These are phyloP conservation scores for Chrosomus eos DNA, from an alignment of 2,797 vertebrate species.

Conservation along the genomic window DNA sequence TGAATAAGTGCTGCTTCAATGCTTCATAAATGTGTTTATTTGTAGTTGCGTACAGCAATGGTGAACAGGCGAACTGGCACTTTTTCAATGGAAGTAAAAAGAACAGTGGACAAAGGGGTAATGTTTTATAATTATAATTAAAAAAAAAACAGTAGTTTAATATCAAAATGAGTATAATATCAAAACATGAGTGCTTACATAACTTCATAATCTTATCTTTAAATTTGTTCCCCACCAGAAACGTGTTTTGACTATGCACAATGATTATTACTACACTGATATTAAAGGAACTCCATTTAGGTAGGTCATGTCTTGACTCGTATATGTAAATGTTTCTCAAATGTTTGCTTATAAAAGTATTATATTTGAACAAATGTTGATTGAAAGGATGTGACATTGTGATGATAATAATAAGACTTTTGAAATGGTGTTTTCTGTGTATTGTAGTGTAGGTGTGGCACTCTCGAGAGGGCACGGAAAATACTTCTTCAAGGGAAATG, in stretches of 20 bases:
- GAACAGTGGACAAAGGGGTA: constrained; percentile 97
- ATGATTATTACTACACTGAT: constrained; percentile 99
- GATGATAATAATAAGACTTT: background rate
- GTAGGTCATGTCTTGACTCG: constrained; percentile 68
- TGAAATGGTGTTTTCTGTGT: constrained; percentile 9
- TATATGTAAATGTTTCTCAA: background rate
- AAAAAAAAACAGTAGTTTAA: background rate
- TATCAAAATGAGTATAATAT: background rate
- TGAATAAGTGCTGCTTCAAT: constrained; percentile 1
- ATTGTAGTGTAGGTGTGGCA: constrained; percentile 90
- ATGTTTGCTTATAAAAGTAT: background rate
- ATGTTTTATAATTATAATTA: background rate
- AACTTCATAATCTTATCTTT: background rate
- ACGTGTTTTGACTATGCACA: constrained; percentile 96
- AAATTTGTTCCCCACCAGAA: constrained; percentile 78
- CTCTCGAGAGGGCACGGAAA: constrained; percentile 97
- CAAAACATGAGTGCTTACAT: background rate
- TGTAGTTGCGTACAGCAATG: constrained; percentile 94
- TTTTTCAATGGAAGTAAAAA: constrained; percentile 99
- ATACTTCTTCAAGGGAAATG: constrained; percentile 96
- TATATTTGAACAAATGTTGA: background rate
- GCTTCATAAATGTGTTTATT: constrained; percentile 48
- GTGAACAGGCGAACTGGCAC: constrained; percentile 95
- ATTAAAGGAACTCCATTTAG: constrained; percentile 99
- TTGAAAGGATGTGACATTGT: background rate